phyloP scores from a whole-genome alignment of 2,888 invertebrate genomes.

The Drosophila helvetica region DNA sequence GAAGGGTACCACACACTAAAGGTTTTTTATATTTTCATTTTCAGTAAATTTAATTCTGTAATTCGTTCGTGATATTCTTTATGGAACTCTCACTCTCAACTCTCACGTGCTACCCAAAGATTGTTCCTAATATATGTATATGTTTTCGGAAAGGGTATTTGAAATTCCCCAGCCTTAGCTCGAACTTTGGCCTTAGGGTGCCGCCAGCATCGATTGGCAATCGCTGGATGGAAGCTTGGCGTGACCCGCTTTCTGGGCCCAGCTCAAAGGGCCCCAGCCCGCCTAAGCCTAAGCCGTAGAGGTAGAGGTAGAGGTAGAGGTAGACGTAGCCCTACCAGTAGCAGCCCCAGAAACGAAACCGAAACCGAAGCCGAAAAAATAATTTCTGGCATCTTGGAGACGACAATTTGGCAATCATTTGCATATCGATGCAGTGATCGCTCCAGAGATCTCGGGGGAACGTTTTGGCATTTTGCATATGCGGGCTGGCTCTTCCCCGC shows the following conservation, averaged over 20 bases:
- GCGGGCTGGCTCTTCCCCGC: constrained; percentile 5
- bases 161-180: background rate
- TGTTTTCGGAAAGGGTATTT: constrained; percentile 13
- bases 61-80: too few species aligned
- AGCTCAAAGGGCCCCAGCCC: constrained; percentile 31
- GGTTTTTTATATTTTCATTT: background rate
- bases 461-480: constrained; percentile 69
- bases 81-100: too few species aligned
- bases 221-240: constrained; percentile 35
- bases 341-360: constrained; percentile 30
- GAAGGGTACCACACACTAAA: too few species aligned
- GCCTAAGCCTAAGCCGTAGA: constrained; percentile 30
- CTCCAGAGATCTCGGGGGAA: constrained; percentile 49
- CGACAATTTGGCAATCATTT: constrained; percentile 73
- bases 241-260: constrained; percentile 51
- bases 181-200: constrained; percentile 57
- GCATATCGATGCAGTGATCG: constrained; percentile 68
- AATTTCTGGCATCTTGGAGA: constrained; percentile 28
- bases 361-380: constrained; percentile 3
- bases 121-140: background rate
- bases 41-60: background rate
- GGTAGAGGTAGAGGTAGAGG: too few species aligned
- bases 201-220: constrained; percentile 55
- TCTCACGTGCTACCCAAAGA: too few species aligned
- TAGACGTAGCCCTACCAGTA: constrained; percentile 41